A percentile compares a stretch with the other conserved stretches of the same genome.
Conservation (phyloP, 2,888 invertebrate species). For the Brachypterus glaber region DNA sequence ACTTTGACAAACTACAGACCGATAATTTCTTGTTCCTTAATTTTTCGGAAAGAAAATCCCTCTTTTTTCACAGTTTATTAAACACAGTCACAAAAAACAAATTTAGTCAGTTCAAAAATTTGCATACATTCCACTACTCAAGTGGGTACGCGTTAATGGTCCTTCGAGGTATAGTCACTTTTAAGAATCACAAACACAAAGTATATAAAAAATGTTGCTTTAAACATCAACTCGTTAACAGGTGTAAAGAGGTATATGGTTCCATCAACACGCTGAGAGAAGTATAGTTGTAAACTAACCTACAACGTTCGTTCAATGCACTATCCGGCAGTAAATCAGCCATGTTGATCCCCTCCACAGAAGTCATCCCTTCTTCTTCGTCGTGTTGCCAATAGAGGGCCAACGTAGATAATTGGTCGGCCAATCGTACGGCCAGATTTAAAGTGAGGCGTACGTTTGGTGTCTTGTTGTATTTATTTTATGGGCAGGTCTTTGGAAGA, state of each 20-base stretch:
- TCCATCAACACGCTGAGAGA: conserved; percentile 27
- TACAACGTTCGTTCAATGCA: conserved; percentile 24
- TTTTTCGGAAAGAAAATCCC: too few relatives aligned
- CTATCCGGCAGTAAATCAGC: conserved; percentile 39
- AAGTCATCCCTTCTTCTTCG: conserved; percentile 24
- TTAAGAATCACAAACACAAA: too few relatives aligned
- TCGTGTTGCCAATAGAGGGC: conserved; percentile 29
- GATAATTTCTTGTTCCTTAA: background rate
- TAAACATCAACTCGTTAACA: conserved; percentile 21
- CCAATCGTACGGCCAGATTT: conserved; percentile 30
- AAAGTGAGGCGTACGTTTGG: conserved; percentile 31
- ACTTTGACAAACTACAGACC: conserved; percentile 33
- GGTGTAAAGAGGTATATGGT: too few relatives aligned
- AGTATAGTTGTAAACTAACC: conserved; percentile 37
- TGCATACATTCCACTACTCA: too few relatives aligned
- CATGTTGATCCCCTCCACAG: conserved; percentile 36
- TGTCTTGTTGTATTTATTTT: conserved; percentile 38
- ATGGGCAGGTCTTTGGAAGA: conserved; percentile 38
- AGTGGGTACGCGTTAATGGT: too few relatives aligned
- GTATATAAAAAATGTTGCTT: too few relatives aligned
- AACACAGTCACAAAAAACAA: background rate
- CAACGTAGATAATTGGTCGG: conserved; percentile 28
- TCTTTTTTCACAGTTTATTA: too few relatives aligned
- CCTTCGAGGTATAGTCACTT: too few relatives aligned
- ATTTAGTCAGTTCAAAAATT: too few relatives aligned